Evolutionary conservation across 2,888 invertebrate species (phyloP).

Genomic region (Zaprionus lineosus): DNA sequence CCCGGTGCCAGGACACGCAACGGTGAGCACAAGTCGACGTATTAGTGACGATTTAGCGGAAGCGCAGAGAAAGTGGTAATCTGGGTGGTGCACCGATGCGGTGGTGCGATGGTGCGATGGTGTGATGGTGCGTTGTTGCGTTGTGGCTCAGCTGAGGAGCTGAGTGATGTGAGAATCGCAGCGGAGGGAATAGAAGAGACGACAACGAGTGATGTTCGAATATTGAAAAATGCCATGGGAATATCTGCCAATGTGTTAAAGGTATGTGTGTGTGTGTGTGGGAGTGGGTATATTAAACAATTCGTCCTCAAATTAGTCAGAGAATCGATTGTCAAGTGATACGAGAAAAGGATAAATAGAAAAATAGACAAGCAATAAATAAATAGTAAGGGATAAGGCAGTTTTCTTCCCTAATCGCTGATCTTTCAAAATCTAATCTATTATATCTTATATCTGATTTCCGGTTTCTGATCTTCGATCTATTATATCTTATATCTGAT

Average conservation of each 20-base stretch:
- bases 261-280: conserved; percentile 1
- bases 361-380: not conserved
- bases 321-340: not conserved
- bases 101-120: not conserved
- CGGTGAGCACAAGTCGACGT: conserved; percentile 65
- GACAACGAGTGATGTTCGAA: conserved; percentile 7
- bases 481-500: too few species aligned
- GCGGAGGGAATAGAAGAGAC: not conserved
- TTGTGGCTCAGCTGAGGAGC: too few species aligned
- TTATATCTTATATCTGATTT: too few species aligned
- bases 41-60: conserved; percentile 74
- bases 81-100: too few species aligned
- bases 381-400: too few species aligned
- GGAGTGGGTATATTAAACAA: too few species aligned
- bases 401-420: too few species aligned
- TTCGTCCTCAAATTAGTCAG: not conserved
- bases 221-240: conserved; percentile 40
- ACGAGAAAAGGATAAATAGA: not conserved
- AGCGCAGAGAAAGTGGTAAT: not conserved
- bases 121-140: too few species aligned
- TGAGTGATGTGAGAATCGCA: conserved; percentile 13
- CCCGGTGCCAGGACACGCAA: conserved; percentile 56
- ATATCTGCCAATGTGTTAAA: conserved; percentile 9
- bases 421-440: too few species aligned
- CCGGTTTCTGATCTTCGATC: too few species aligned